These are phyloP conservation scores for Lampris megalopsis DNA, from an alignment of 2,113 vertebrate genomes.

Conservation along the genomic window DNA sequence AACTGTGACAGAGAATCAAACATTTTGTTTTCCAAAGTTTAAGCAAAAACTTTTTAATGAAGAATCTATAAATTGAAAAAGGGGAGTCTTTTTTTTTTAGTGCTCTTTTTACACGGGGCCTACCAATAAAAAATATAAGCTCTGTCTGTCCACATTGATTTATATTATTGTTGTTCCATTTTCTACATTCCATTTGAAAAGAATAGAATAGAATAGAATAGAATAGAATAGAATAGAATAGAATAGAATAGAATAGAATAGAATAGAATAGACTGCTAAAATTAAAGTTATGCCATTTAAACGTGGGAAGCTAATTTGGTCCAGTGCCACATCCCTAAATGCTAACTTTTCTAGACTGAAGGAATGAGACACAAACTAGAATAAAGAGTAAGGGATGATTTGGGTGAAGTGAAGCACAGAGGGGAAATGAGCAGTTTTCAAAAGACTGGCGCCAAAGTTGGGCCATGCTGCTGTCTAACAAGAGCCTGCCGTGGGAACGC, in stretches of 20 bases:
- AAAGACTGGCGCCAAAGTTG: slow-evolving; percentile 42
- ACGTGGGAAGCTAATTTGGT: not conserved
- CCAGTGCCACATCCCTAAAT: not conserved
- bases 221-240: not conserved
- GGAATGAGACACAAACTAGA: slow-evolving; percentile 6
- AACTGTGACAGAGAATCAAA: not conserved
- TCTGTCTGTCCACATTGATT: too few species aligned
- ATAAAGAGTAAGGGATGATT: slow-evolving; percentile 25
- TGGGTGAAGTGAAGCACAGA: slow-evolving; percentile 46
- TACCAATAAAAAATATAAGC: too few species aligned
- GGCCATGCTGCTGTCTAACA: slow-evolving; percentile 25
- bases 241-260: not conserved
- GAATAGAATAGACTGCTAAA: not conserved
- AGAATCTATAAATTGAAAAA: not conserved
- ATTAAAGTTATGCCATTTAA: not conserved
- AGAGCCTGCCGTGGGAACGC: not conserved
- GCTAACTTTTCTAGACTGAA: not conserved
- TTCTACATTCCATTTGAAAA: too few species aligned
- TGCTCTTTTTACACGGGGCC: not conserved
- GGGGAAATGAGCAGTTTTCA: slow-evolving; percentile 54
- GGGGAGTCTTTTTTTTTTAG: not conserved
- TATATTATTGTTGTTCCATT: too few species aligned
- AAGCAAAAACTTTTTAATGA: slow-evolving; percentile 2
- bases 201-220: too few species aligned
- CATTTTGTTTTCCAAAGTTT: not conserved